Evolutionary conservation across 2,888 invertebrate genomes (phyloP).

Genomic region (Lithophane leautieri): DNA sequence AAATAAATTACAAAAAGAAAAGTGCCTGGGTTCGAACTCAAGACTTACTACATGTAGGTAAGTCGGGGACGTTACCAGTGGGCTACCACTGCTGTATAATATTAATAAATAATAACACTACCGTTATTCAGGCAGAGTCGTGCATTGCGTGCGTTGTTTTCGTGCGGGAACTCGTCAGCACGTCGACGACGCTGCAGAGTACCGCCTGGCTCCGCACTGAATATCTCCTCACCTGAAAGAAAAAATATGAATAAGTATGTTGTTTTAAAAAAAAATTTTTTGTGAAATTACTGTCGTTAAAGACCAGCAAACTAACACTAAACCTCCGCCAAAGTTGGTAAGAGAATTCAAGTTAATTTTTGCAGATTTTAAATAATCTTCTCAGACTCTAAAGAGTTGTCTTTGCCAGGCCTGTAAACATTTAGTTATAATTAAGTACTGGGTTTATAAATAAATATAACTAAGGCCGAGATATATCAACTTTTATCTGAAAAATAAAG

Average conservation of each 20-base stretch:
- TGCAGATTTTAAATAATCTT: not conserved
- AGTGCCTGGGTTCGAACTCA: too few relatives aligned
- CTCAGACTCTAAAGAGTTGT: too few relatives aligned
- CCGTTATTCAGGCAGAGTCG: conserved; percentile 85
- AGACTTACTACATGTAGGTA: too few relatives aligned
- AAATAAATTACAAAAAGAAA: too few relatives aligned
- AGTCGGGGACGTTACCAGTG: too few relatives aligned
- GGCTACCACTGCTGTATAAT: too few relatives aligned
- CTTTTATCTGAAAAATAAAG: not conserved
- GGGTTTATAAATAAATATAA: not conserved
- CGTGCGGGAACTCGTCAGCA: conserved; percentile 84
- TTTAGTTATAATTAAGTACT: not conserved
- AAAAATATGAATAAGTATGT: not conserved
- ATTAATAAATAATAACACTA: conserved; percentile 59
- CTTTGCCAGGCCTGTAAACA: not conserved
- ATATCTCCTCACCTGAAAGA: conserved; percentile 85
- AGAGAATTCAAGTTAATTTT: not conserved
- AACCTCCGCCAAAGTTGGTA: not conserved
- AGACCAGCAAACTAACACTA: not conserved
- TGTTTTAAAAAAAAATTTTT: not conserved
- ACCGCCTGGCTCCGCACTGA: conserved; percentile 79
- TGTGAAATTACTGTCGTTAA: not conserved
- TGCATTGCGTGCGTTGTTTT: conserved; percentile 80
- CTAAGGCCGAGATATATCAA: too few relatives aligned
- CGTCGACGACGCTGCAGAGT: conserved; percentile 83